A percentile compares a stretch with the other conserved stretches of the same genome.
Conservation (phyloP, 2,113 vertebrate genomes). For the Mus spicilegus region DNA sequence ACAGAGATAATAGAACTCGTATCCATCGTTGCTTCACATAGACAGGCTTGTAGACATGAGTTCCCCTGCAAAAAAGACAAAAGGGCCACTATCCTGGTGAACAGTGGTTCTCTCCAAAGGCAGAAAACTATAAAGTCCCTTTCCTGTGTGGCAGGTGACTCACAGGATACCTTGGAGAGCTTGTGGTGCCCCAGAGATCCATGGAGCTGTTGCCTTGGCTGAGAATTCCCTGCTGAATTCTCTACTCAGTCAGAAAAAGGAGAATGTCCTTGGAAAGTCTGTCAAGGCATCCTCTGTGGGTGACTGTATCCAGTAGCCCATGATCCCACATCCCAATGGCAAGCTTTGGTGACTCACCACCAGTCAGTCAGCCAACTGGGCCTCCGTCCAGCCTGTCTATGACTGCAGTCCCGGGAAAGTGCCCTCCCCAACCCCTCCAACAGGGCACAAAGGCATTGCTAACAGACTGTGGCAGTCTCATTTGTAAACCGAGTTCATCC, state of each 20-base stretch:
- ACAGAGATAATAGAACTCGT: neutral
- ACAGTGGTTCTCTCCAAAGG: neutral
- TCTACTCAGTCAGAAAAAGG: neutral
- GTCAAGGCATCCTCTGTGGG: neutral
- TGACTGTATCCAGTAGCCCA: neutral
- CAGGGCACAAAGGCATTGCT: slow-evolving; percentile 75
- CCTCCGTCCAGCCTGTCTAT: slow-evolving; percentile 12
- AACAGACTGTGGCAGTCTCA: slow-evolving; percentile 82
- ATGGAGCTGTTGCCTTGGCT: neutral
- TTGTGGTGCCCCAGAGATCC: neutral
- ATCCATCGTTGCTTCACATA: accelerated
- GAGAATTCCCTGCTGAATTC: slow-evolving; percentile 25
- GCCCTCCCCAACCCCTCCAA: neutral
- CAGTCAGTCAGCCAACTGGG: neutral
- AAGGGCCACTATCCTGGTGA: neutral
- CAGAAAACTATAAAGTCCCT: neutral
- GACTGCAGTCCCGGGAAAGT: slow-evolving; percentile 50
- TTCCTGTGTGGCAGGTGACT: neutral
- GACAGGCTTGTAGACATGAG: neutral
- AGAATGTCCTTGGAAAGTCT: slow-evolving; percentile 53
- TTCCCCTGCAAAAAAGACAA: neutral
- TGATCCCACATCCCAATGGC: neutral
- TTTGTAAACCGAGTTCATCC: slow-evolving; percentile 84
- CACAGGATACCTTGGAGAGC: slow-evolving; percentile 1
- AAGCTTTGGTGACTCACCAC: neutral